These are phyloP conservation scores for Heterotilapia buettikoferi DNA, from an alignment of 2,113 vertebrate genomes.

Conservation along the genomic window DNA sequence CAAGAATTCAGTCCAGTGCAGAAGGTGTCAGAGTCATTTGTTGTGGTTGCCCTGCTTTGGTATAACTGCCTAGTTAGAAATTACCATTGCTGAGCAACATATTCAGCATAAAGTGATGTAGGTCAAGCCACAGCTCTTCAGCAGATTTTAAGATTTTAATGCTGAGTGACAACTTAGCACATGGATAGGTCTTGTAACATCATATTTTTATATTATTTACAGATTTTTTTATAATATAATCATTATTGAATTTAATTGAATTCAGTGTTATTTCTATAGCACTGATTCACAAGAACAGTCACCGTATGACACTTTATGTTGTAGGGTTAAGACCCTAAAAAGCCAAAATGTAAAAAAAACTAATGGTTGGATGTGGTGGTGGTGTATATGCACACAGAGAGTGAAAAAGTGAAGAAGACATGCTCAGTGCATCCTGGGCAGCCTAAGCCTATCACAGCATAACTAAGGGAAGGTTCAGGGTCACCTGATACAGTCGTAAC, in stretches of 20 bases:
- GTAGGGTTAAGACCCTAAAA: not conserved
- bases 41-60: not conserved
- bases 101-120: not conserved
- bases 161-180: not conserved
- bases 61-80: accelerated
- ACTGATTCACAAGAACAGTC: not conserved
- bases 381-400: not conserved
- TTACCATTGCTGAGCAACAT: not conserved
- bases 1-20: not conserved
- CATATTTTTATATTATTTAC: not conserved
- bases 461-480: not conserved
- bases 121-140: not conserved
- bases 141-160: not conserved
- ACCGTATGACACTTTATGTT: not conserved
- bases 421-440: accelerated
- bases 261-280: not conserved
- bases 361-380: not conserved
- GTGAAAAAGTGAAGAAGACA: not conserved
- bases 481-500: not conserved
- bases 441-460: not conserved
- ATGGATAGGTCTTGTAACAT: not conserved
- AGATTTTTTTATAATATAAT: not conserved
- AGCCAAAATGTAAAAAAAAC: not conserved
- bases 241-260: not conserved
- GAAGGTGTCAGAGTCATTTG: not conserved